These are phyloP conservation scores for Lasioglossum calceatum DNA, from an alignment of 2,888 invertebrate species.

Conservation along the genomic window DNA sequence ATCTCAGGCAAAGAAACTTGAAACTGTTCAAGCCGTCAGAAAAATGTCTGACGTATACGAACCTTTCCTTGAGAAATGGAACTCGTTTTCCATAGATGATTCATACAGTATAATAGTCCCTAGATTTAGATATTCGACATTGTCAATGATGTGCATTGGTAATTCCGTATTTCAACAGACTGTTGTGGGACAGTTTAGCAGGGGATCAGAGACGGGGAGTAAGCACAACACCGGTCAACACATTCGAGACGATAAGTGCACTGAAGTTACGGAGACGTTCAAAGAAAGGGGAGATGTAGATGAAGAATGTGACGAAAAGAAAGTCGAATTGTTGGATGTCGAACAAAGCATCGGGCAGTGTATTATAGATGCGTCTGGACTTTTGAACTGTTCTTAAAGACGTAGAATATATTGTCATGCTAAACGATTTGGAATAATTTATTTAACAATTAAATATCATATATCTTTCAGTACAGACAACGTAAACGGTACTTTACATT, in stretches of 20 bases:
- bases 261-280: background rate
- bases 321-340: constrained; percentile 16
- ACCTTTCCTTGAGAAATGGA: constrained; percentile 47
- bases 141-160: constrained; percentile 21
- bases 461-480: too few species aligned
- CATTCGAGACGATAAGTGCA: background rate
- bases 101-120: constrained; percentile 22
- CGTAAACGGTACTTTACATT: too few species aligned
- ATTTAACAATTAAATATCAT: too few species aligned
- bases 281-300: background rate
- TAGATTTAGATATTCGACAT: constrained; percentile 38
- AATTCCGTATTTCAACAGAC: background rate
- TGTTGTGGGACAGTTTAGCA: background rate
- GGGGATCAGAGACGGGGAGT: background rate
- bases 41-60: constrained; percentile 22
- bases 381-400: background rate
- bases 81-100: constrained; percentile 32
- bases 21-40: constrained; percentile 6
- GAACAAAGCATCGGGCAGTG: constrained; percentile 17
- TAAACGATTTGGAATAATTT: too few species aligned
- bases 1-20: background rate
- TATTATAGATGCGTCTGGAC: background rate
- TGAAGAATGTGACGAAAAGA: constrained; percentile 20
- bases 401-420: background rate
- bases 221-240: background rate